phyloP scores from a whole-genome alignment of 2,797 vertebrate species.

The Propithecus deckenii region DNA sequence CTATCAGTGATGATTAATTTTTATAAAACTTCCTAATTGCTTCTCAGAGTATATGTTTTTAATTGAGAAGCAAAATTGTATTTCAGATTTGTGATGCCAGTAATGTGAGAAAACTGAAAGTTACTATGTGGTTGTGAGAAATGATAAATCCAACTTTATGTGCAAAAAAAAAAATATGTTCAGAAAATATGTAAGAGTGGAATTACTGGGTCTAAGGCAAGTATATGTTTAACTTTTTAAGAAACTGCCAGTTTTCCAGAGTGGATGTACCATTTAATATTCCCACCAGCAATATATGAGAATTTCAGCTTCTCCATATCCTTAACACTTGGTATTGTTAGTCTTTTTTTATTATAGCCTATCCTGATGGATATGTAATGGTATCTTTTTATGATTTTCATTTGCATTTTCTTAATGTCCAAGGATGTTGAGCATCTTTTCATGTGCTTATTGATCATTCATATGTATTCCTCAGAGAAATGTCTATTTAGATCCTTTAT shows the following conservation, averaged over 20 bases:
- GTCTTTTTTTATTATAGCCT: too few species aligned
- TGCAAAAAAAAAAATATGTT: background rate
- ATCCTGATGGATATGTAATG: too few species aligned
- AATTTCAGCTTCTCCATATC: background rate
- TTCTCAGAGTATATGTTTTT: slow-evolving; percentile 45
- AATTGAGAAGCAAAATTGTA: slow-evolving; percentile 24
- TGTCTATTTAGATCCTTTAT: too few species aligned
- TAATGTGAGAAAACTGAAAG: slow-evolving; percentile 7
- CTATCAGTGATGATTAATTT: background rate
- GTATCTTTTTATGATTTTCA: too few species aligned
- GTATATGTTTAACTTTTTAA: background rate
- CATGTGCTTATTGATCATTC: too few species aligned
- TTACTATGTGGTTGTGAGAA: slow-evolving; percentile 16
- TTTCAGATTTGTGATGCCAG: slow-evolving; percentile 39
- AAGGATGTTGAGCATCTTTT: too few species aligned
- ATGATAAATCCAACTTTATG: slow-evolving; percentile 70
- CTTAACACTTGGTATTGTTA: background rate
- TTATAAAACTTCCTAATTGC: slow-evolving; percentile 32
- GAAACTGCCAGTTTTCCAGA: background rate
- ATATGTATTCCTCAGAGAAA: too few species aligned
- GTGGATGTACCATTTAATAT: background rate
- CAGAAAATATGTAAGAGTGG: background rate
- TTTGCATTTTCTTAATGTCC: too few species aligned
- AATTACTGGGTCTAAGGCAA: background rate
- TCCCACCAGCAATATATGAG: background rate